phyloP scores from a whole-genome alignment of 2,888 invertebrate genomes.

The Colostygia pectinataria region DNA sequence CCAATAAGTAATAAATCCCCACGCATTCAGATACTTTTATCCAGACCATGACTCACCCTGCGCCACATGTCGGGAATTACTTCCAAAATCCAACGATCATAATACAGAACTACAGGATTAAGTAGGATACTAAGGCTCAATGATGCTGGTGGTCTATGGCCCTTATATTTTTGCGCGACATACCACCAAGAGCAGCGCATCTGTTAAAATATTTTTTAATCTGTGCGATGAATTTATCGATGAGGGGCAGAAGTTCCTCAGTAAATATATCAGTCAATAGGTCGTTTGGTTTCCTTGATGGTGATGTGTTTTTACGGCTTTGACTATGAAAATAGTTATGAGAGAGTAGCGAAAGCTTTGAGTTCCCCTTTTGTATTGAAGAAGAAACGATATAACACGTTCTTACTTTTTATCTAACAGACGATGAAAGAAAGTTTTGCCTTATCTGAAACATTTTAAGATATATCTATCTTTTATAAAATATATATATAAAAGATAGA shows the following conservation, averaged over 20 bases:
- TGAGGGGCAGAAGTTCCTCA: slow-evolving; percentile 19
- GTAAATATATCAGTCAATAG: slow-evolving; percentile 28
- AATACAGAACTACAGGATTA: slow-evolving; percentile 76
- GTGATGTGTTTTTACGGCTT: slow-evolving; percentile 24
- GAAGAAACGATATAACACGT: too few relatives aligned
- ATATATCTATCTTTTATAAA: too few relatives aligned
- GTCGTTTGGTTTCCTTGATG: slow-evolving; percentile 20
- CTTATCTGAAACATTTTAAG: too few relatives aligned
- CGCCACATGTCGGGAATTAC: slow-evolving; percentile 77
- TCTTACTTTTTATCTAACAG: too few relatives aligned
- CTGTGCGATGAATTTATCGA: slow-evolving; percentile 23
- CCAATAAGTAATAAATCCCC: slow-evolving; percentile 30
- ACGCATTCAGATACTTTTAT: slow-evolving; percentile 41
- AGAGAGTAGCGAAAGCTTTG: slow-evolving; percentile 6
- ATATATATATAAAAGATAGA: too few relatives aligned
- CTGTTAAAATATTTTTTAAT: slow-evolving; percentile 50
- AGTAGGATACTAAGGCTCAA: slow-evolving; percentile 66
- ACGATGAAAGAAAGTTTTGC: too few relatives aligned
- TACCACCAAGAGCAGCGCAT: slow-evolving; percentile 63
- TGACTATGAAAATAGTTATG: slow-evolving; percentile 26
- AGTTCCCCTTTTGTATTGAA: not conserved
- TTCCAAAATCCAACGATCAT: slow-evolving; percentile 74
- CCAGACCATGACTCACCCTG: slow-evolving; percentile 45
- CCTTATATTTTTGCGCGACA: slow-evolving; percentile 66
- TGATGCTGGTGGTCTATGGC: slow-evolving; percentile 72